Conservation (phyloP, 2,888 invertebrate species). For the Drosophila quinaria region DNA sequence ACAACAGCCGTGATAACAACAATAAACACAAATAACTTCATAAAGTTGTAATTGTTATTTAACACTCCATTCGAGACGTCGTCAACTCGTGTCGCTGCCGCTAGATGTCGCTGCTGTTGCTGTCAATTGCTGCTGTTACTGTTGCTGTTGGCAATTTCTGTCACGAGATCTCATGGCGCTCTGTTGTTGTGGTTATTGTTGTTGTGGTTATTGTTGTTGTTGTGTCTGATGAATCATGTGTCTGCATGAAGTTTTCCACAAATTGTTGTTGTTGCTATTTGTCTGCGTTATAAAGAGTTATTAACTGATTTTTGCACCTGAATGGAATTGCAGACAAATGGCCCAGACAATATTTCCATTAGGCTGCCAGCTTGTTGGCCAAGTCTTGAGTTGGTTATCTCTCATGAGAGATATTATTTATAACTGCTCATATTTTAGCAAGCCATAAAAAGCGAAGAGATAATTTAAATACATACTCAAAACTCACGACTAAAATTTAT, state of each 20-base stretch:
- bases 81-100: constrained; percentile 38
- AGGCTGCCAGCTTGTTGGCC: constrained; percentile 21
- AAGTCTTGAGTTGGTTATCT: constrained; percentile 10
- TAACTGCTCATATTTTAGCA: background rate
- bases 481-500: background rate
- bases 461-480: constrained; percentile 9
- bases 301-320: constrained; percentile 66
- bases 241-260: constrained; percentile 9
- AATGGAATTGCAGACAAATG: constrained; percentile 57
- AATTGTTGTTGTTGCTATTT: constrained; percentile 21
- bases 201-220: constrained; percentile 32
- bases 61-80: constrained; percentile 59
- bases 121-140: constrained; percentile 42
- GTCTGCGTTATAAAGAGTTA: constrained; percentile 63
- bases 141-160: constrained; percentile 61
- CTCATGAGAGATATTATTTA: background rate
- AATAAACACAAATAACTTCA: constrained; percentile 72
- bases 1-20: constrained; percentile 34
- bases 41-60: constrained; percentile 81
- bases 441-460: background rate
- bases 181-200: constrained; percentile 31
- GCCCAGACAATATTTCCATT: constrained; percentile 53
- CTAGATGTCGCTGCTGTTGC: constrained; percentile 75
- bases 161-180: constrained; percentile 51
- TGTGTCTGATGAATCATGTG: constrained; percentile 62